These are phyloP conservation scores for Lysiphlebus fabarum DNA, from an alignment of 1,140 invertebrate genomes.

Conservation along the genomic window DNA sequence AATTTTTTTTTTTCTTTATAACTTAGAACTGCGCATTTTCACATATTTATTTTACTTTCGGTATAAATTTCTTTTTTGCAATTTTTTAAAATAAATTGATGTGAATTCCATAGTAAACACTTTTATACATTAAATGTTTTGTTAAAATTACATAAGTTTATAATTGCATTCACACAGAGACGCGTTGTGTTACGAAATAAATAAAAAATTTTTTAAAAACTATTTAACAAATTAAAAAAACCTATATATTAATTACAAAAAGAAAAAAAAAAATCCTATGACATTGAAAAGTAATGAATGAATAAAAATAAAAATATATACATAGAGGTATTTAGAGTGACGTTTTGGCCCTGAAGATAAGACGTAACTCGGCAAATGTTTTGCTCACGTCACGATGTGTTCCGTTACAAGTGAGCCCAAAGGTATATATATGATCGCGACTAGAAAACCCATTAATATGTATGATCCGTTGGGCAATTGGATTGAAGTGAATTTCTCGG, in stretches of 20 bases:
- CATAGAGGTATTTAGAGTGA: slow-evolving; percentile 3
- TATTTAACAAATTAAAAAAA: too few species aligned
- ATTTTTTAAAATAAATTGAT: slow-evolving; percentile 1
- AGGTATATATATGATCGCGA: slow-evolving; percentile 22
- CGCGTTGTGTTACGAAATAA: slow-evolving; percentile 53
- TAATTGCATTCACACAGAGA: slow-evolving; percentile 51
- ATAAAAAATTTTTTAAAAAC: slow-evolving; percentile 45
- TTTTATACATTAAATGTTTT: slow-evolving; percentile 20
- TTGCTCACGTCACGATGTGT: slow-evolving; percentile 14
- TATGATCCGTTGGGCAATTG: slow-evolving; percentile 42
- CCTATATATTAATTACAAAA: too few species aligned
- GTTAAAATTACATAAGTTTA: slow-evolving; percentile 27
- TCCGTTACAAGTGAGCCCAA: slow-evolving; percentile 27
- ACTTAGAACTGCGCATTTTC: too few species aligned
- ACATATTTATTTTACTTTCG: slow-evolving; percentile 13
- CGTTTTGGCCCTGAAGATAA: neutral
- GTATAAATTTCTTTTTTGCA: slow-evolving; percentile 9
- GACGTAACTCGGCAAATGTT: neutral
- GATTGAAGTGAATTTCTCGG: slow-evolving; percentile 31
- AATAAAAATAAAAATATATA: neutral
- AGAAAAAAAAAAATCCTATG: too few species aligned
- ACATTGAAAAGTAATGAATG: too few species aligned
- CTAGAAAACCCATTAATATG: slow-evolving; percentile 44
- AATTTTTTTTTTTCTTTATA: too few species aligned
- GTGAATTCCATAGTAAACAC: slow-evolving; percentile 27